A percentile compares a stretch with the other conserved stretches of the same genome.
phyloP scores from a whole-genome alignment of 2,888 invertebrate genomes.

The Macrosiphum euphorbiae region DNA sequence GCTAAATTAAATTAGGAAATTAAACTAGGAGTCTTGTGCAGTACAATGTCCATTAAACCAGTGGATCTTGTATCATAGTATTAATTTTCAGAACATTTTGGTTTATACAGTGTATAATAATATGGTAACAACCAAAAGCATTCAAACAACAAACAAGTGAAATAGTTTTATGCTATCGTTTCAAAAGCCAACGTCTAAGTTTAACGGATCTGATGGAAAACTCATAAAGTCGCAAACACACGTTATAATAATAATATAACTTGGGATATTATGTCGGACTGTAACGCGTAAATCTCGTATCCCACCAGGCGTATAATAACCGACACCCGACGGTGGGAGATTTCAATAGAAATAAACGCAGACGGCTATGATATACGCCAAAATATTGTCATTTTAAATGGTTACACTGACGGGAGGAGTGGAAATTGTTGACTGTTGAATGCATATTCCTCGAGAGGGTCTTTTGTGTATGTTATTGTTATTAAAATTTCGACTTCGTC shows the following conservation, averaged over 20 bases:
- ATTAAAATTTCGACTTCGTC: neutral
- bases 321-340: neutral
- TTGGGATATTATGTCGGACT: neutral
- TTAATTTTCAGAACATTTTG: neutral
- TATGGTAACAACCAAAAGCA: neutral
- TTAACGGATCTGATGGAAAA: neutral
- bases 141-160: neutral
- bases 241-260: neutral
- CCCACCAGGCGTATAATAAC: neutral
- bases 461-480: neutral
- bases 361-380: neutral
- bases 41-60: neutral
- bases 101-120: neutral
- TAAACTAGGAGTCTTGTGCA: neutral
- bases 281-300: neutral
- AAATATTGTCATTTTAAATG: slow-evolving; percentile 2
- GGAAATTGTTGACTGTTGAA: neutral
- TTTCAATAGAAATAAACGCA: neutral
- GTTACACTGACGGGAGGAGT: neutral
- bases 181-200: neutral
- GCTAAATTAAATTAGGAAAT: neutral
- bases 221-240: neutral
- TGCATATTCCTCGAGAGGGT: neutral
- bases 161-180: neutral
- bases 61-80: neutral